These are phyloP conservation scores for Periophthalmus modestus DNA, from an alignment of 2,113 vertebrate genomes.

Conservation along the genomic window DNA sequence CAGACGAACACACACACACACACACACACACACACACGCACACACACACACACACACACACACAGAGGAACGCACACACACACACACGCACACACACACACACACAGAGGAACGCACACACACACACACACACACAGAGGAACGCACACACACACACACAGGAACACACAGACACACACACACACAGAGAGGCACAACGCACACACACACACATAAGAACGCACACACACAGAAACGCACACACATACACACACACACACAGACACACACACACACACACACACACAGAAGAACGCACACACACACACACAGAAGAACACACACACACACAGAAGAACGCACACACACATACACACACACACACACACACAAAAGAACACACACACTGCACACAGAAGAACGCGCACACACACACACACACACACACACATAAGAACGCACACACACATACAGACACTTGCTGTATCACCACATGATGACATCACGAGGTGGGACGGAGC, in stretches of 20 bases:
- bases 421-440: slow-evolving; percentile 15
- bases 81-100: not conserved
- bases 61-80: slow-evolving; percentile 10
- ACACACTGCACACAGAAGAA: no score
- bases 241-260: no score
- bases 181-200: no score
- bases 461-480: no score
- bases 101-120: slow-evolving; percentile 7
- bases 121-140: slow-evolving; percentile 1
- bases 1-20: not conserved
- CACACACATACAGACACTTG: no score
- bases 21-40: slow-evolving; percentile 8
- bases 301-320: slow-evolving; percentile 10
- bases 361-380: slow-evolving; percentile 4
- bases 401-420: slow-evolving; percentile 2
- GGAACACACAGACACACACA: slow-evolving; percentile 9
- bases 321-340: no score
- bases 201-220: not conserved
- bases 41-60: not conserved
- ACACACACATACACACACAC: slow-evolving; percentile 6
- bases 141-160: no score
- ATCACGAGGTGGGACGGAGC: no score
- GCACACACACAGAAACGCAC: slow-evolving; percentile 3
- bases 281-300: slow-evolving; percentile 6
- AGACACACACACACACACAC: slow-evolving; percentile 1